These are phyloP conservation scores for Globodera ellingtonae DNA, from an alignment of 1,140 invertebrate species.

Conservation along the genomic window DNA sequence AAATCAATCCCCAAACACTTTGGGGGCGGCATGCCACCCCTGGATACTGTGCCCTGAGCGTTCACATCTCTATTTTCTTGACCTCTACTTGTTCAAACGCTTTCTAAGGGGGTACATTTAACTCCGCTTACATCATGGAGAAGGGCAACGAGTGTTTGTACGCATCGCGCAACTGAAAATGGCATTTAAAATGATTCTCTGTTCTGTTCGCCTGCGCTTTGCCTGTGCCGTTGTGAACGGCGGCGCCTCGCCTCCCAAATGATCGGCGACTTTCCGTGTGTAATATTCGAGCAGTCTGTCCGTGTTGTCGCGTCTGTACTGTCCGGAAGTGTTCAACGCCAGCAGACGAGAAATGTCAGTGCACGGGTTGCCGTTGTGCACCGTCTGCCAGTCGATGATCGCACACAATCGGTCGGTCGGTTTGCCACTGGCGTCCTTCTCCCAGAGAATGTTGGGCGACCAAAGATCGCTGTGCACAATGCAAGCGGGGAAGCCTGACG, in stretches of 20 bases:
- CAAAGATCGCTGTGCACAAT: conserved; percentile 51
- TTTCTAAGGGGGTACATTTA: too few species aligned
- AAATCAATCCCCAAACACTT: too few species aligned
- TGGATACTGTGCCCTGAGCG: background rate
- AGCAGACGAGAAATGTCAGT: conserved; percentile 42
- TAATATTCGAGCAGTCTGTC: conserved; percentile 43
- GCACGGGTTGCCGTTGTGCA: conserved; percentile 44
- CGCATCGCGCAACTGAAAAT: conserved; percentile 16
- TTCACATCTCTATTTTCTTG: too few species aligned
- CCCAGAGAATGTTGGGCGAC: conserved; percentile 50
- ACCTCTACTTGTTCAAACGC: too few species aligned
- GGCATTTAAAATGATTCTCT: background rate
- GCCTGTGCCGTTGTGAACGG: conserved; percentile 40
- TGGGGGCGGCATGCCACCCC: too few species aligned
- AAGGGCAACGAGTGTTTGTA: conserved; percentile 20
- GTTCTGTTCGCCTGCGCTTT: background rate
- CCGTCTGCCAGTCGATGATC: conserved; percentile 52
- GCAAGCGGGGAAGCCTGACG: conserved; percentile 33
- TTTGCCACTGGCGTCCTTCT: conserved; percentile 34
- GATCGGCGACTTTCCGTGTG: conserved; percentile 24
- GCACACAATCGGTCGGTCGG: conserved; percentile 31
- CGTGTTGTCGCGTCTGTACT: conserved; percentile 46
- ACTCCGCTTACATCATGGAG: background rate
- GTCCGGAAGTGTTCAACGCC: conserved; percentile 35
- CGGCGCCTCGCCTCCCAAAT: conserved; percentile 34